These are phyloP conservation scores for Darwinula stevensoni DNA, from an alignment of 2,888 invertebrate species.

Conservation along the genomic window DNA sequence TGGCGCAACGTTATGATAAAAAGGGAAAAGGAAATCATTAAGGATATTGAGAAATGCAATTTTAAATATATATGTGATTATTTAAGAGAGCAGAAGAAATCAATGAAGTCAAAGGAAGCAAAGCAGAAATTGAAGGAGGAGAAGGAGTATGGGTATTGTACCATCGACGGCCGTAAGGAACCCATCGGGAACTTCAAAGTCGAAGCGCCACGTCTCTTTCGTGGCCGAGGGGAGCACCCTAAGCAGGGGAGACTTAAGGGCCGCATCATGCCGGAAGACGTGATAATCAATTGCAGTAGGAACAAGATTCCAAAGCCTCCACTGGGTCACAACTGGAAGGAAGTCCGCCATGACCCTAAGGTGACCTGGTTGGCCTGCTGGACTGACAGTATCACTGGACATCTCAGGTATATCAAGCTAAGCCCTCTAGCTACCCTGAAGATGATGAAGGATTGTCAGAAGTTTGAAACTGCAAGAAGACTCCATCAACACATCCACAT, in stretches of 20 bases:
- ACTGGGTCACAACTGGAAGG: constrained; percentile 78
- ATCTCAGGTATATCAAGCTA: constrained; percentile 94
- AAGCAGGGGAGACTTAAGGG: constrained; percentile 95
- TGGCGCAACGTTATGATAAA: constrained; percentile 83
- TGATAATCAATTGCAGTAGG: constrained; percentile 90
- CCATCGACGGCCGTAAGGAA: constrained; percentile 88
- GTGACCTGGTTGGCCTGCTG: constrained; percentile 94
- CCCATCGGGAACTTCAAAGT: constrained; percentile 96
- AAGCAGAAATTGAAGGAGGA: constrained; percentile 51
- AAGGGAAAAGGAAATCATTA: constrained; percentile 53
- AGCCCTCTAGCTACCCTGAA: constrained; percentile 95
- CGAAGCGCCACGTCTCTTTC: constrained; percentile 83
- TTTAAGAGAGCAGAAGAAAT: constrained; percentile 34
- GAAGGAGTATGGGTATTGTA: constrained; percentile 80
- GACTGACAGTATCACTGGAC: constrained; percentile 88
- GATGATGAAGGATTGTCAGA: constrained; percentile 97
- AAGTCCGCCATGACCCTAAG: constrained; percentile 64
- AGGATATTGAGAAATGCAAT: constrained; percentile 73
- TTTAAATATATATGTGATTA: constrained; percentile 66
- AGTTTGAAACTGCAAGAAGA: constrained; percentile 86
- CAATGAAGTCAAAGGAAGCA: constrained; percentile 76
- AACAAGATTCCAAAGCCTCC: constrained; percentile 60
- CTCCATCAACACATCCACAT: constrained; percentile 70
- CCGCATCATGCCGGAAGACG: constrained; percentile 70
- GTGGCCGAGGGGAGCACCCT: constrained; percentile 93